Evolutionary conservation across 2,113 vertebrate species (phyloP), one percentile per base, ranked within the genome.

Genomic region (Toxotes jaculatrix): DNA sequence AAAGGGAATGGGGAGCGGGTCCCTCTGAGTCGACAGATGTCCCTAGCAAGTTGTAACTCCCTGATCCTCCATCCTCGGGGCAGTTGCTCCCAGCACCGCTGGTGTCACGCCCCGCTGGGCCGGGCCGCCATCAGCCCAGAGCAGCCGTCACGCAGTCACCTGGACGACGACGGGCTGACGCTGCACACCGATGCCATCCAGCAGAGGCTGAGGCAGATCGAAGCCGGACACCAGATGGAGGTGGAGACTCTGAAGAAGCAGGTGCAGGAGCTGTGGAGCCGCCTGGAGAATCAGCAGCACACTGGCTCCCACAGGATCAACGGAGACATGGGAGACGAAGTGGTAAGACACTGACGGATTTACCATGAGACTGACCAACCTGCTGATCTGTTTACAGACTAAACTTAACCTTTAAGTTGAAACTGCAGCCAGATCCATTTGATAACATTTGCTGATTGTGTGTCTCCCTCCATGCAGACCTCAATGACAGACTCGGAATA

Each of bases 241-340:
- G 98, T 99, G 86, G 98, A 99, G 91, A 97, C 96, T 3, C 90
- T 99, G 84, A 99, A 98, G 94, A 98, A 97, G 83, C 98, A 99
- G 91, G 96, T 99, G 51, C 98, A 98, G 88, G 97, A 99, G 89
- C 88, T 99, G 75, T 96, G 94, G 94, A 98, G 96, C 88, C 96
- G 96, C n/a, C 89, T 99, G 91, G 97, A 99, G 95, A 98, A 95
- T 80, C 97, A 98, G 84, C 96, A 96, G 65, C 93, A 96, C 36
- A 90, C 89, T 1, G 94, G 95, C 72, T 94, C 94, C 31, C 92
- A 96, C 8, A 93, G 94, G 1, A 94, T 97, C 93, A 99, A 97
- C 1, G 98, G 97, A 23, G 97, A 99, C 67, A 93, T 96, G 2
- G 96, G 96, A 21, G 97, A 99, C 0, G 98, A 98, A 91, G 92